Percentiles rank a stretch among this genome's conserved stretches.
phyloP scores from a whole-genome alignment of 2,113 vertebrate species.

The Alligator sinensis region DNA sequence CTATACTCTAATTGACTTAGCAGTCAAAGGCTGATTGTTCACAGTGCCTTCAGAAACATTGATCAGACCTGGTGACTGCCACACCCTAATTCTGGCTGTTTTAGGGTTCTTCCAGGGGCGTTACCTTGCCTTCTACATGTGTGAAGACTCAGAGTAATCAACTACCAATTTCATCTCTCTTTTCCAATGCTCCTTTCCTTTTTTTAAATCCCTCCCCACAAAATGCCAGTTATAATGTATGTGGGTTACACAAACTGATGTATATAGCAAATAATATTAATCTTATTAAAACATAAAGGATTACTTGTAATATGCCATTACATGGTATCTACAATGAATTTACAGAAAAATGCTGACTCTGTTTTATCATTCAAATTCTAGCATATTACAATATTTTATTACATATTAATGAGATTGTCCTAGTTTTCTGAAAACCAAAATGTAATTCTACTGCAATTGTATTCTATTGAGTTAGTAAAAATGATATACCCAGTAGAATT shows the following conservation, averaged over 20 bases:
- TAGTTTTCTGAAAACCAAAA: conserved; percentile 34
- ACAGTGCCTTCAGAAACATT: neutral
- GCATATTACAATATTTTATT: conserved; percentile 22
- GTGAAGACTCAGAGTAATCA: neutral
- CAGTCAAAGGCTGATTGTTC: fast-evolving
- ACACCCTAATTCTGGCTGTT: neutral
- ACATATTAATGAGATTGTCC: conserved; percentile 10
- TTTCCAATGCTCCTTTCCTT: neutral
- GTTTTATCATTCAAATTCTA: conserved; percentile 42
- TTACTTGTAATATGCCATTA: neutral
- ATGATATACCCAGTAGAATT: neutral
- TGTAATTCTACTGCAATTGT: neutral
- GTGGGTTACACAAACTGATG: no score
- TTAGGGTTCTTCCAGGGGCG: neutral
- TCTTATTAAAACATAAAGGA: conserved; percentile 34
- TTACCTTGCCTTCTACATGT: fast-evolving
- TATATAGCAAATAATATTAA: conserved; percentile 31
- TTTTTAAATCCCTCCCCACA: neutral
- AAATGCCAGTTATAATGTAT: conserved; percentile 21
- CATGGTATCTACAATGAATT: conserved; percentile 26
- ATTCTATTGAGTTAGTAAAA: conserved; percentile 35
- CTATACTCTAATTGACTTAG: fast-evolving
- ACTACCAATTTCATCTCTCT: neutral
- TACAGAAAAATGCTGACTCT: conserved; percentile 27
- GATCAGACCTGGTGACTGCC: fast-evolving